Evolutionary conservation across 2,888 invertebrate species (phyloP).

Genomic region (Lithophane semibrunnea): DNA sequence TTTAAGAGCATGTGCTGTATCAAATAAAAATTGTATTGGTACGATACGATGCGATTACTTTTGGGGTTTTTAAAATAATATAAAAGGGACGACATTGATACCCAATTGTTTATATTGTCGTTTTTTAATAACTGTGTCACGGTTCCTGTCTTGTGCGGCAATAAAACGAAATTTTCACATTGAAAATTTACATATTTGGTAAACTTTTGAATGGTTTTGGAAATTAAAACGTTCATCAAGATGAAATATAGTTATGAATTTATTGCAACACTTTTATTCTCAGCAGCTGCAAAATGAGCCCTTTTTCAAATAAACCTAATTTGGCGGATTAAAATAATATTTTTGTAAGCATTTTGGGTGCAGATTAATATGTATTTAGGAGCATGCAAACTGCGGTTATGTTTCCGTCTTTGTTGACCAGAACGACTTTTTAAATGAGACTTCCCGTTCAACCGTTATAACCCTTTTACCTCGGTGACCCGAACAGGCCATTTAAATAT

Average conservation of each 20-base stretch:
- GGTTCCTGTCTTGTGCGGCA: constrained; percentile 58
- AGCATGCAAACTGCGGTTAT: not conserved
- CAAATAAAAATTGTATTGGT: constrained; percentile 86
- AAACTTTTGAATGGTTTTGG: constrained; percentile 40
- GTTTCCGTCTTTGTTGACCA: not conserved
- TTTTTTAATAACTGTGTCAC: constrained; percentile 82
- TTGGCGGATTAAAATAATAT: constrained; percentile 32
- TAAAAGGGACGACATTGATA: constrained; percentile 76
- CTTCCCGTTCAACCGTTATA: constrained; percentile 7
- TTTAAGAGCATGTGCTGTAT: constrained; percentile 80
- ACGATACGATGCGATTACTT: constrained; percentile 78
- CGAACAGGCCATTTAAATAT: not conserved
- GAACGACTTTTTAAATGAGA: constrained; percentile 4
- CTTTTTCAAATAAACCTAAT: constrained; percentile 35
- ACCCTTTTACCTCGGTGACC: constrained; percentile 5
- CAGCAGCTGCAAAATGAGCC: constrained; percentile 53
- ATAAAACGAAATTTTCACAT: constrained; percentile 62
- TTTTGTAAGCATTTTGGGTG: constrained; percentile 25
- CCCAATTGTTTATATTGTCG: constrained; percentile 80
- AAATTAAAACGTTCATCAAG: constrained; percentile 61
- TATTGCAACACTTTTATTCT: constrained; percentile 35
- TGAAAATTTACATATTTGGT: constrained; percentile 59
- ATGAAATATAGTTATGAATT: constrained; percentile 49
- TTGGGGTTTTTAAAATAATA: constrained; percentile 78
- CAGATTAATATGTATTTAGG: constrained; percentile 38